A percentile compares a stretch with the other conserved stretches of the same genome.
Evolutionary conservation across 2,797 vertebrate species (phyloP).

Genomic region (Phataginus tricuspis): DNA sequence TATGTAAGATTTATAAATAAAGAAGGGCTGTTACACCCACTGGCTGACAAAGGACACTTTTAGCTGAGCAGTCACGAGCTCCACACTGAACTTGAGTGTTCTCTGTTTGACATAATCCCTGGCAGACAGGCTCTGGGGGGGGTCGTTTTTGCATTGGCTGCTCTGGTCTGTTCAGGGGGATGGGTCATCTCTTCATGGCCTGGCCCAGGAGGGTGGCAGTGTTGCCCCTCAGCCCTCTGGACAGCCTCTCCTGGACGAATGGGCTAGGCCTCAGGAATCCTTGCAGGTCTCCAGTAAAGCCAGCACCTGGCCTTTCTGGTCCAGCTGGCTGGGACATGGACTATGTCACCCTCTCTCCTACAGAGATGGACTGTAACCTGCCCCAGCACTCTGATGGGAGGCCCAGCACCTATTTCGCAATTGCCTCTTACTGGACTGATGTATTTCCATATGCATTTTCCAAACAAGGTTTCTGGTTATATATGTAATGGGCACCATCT

Average conservation of each 20-base stretch:
- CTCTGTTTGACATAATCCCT: background rate
- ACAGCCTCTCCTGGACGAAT: background rate
- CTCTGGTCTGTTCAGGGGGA: background rate
- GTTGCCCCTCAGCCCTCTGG: background rate
- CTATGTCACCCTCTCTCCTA: background rate
- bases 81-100: background rate
- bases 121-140: accelerated
- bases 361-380: background rate
- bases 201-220: background rate
- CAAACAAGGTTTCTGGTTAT: no score
- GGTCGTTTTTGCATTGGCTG: background rate
- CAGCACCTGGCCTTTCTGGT: background rate
- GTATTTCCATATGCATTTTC: background rate
- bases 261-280: background rate
- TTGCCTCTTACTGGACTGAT: background rate
- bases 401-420: background rate
- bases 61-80: background rate
- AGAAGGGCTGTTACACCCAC: background rate
- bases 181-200: background rate
- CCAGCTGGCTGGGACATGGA: background rate
- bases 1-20: background rate
- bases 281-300: background rate
- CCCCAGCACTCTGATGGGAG: no score
- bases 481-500: no score
- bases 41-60: background rate